phyloP scores from a whole-genome alignment of 2,113 vertebrate species.

The Podocnemis expansa region DNA sequence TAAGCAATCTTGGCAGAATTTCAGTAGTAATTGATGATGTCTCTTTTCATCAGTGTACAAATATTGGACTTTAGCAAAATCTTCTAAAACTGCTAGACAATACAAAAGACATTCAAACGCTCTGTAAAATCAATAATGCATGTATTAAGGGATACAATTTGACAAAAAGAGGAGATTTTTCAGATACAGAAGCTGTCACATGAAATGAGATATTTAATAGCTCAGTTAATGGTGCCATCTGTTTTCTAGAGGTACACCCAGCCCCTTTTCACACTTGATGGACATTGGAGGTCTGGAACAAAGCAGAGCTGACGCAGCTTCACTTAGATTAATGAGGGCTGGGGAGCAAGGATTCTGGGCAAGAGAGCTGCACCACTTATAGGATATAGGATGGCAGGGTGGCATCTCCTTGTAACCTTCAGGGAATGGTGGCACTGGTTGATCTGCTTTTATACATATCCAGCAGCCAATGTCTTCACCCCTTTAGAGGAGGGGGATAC shows the following conservation, averaged over 20 bases:
- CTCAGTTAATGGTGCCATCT: not conserved
- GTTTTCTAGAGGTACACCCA: not conserved
- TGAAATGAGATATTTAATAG: not conserved
- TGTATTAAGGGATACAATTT: not conserved
- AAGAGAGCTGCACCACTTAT: not conserved
- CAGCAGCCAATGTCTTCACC: not conserved
- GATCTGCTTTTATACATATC: fast-evolving
- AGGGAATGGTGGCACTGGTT: not conserved
- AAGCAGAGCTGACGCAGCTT: not conserved
- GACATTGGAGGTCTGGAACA: not conserved
- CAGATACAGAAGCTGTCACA: not conserved
- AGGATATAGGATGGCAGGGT: not conserved
- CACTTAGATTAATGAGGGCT: not conserved
- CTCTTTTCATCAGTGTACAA: not conserved
- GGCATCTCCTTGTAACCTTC: not conserved
- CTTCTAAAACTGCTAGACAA: constrained; percentile 23
- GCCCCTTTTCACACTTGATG: not conserved
- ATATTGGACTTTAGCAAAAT: not conserved
- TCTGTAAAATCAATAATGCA: constrained; percentile 10
- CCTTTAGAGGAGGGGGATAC: not conserved
- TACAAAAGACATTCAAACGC: not conserved
- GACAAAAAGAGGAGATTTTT: not conserved
- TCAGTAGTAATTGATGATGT: constrained; percentile 30
- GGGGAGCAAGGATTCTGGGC: not conserved
- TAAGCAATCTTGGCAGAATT: constrained; percentile 38